Evolutionary conservation across 2,797 vertebrate species (phyloP), one percentile per base, ranked within the genome.

Genomic region (Thripadectes ignobilis): DNA sequence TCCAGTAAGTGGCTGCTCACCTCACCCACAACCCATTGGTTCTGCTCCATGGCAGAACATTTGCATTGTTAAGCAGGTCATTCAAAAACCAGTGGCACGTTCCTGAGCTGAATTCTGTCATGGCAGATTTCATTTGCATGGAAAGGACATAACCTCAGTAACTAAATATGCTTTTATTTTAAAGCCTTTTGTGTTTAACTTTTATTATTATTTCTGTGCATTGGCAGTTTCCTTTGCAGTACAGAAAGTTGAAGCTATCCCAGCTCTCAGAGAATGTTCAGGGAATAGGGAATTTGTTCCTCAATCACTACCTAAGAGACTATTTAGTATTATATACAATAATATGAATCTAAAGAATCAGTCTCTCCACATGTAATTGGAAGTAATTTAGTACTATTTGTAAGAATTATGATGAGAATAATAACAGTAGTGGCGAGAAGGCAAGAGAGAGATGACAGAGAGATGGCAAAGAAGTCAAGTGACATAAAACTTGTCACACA

Each of bases 21-120:
- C 48, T 51, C 3, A 0, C 41, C 27, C 52, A 49, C 45, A 72
- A 6, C 18, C 20, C 22, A 0, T 13, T 24, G 19, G 27, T 38
- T 59, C 79, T 79, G 74, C 74, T 91, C 34, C n/a, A 1, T 12
- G 17, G 46, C 48, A 65, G 51, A 43, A 38, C 14, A 9, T 63
- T 58, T 48, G n/a, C 55, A 54, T 76, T 36, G 38, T 73, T 76
- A 54, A 88, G 22, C 6, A 62, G 34, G 26, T 63, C 52, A 51
- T 36, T 87, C 11, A 61, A 67, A 55, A 67, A 79, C 43, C 1
- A 55, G 43, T 30, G 55, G 10, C 14, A 1, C 5, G 29, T 75
- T 54, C 43, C 67, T 49, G 36, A 66, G 36, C 18, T 66, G 51
- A 43, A 52, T 63, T 89, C 39, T 75, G 23, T 19, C 45, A 17